These are phyloP conservation scores for Anastrepha obliqua DNA, from an alignment of 1,140 invertebrate genomes.

Conservation along the genomic window DNA sequence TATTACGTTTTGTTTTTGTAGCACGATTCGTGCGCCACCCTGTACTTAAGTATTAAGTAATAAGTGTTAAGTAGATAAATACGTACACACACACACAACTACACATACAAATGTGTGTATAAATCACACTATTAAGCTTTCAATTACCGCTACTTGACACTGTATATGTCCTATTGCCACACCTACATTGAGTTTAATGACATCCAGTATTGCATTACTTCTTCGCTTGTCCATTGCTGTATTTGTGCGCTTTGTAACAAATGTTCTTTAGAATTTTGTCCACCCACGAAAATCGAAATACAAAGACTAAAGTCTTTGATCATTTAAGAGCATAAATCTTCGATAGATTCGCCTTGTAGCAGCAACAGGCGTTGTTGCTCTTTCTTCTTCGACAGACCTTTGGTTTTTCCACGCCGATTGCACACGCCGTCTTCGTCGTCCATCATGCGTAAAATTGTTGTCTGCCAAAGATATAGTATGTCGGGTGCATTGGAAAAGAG, in stretches of 20 bases:
- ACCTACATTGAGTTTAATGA: background rate
- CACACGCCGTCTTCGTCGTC: constrained; percentile 92
- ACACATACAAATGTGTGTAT: background rate
- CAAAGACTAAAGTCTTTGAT: background rate
- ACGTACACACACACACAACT: background rate
- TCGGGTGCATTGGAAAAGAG: background rate
- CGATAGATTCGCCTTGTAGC: constrained; percentile 70
- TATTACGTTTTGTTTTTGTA: too few relatives aligned
- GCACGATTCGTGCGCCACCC: too few relatives aligned
- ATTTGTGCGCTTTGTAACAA: background rate
- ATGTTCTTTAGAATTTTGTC: background rate
- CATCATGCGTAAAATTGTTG: constrained; percentile 95
- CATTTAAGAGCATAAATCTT: constrained; percentile 66
- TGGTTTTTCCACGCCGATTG: constrained; percentile 76
- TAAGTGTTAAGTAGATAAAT: background rate
- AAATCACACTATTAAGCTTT: background rate
- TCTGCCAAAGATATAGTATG: constrained; percentile 68
- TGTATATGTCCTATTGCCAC: background rate
- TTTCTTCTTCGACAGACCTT: constrained; percentile 65
- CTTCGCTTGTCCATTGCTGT: background rate
- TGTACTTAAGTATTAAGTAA: background rate
- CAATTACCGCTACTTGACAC: background rate
- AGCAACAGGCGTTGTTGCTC: constrained; percentile 67
- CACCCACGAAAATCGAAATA: background rate
- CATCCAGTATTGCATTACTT: background rate